Evolutionary conservation across 1,140 invertebrate genomes (phyloP), one percentile per base, ranked within the genome.

Genomic region (Neodiprion virginianus): DNA sequence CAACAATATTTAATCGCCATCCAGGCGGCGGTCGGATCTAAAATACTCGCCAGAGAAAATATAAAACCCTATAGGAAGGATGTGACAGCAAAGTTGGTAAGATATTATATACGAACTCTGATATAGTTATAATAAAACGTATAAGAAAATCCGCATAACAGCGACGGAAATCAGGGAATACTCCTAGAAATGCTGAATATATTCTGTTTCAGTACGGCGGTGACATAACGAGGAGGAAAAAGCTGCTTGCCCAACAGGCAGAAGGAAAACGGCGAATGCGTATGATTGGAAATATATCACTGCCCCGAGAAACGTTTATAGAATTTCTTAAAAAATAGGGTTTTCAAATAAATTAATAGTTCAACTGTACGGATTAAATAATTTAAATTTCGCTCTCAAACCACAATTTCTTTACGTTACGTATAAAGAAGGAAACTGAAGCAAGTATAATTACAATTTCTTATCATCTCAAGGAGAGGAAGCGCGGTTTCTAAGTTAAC

Each of bases 181-280:
- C 2, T 40, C 28, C 5, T 40, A 3, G 5, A 40, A 75, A 76
- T 61, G 68, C 28, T 47, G 17, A 71, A 69, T 40, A 40, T 40
- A 40, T 5, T 1, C 28, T 1, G 28, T 90, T 92, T 74, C 84
- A 97, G 95, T 98, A 98, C 86, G 97, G 97, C 21, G 97, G 97
- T 69, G 98, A 98, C 89, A 91, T 97, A 7, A 96, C 95, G 0
- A 91, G 98, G 79, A 92, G 94, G 84, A 96, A 93, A 88, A 99
- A 99, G 86, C 89, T 99, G 23, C 86, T 99, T 11, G 93, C 93
- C 77, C 91, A 94, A 82, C 98, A 99, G 89, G 91, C 94, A 3
- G 96, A 98, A 83, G 97, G 98, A 8, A 99, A 99, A 85, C 96
- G 96, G 85, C 93, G 93, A 88, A 94, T 99, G 94, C 92, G 94